phyloP scores from a whole-genome alignment of 2,113 vertebrate species.

The Turnix velox region DNA sequence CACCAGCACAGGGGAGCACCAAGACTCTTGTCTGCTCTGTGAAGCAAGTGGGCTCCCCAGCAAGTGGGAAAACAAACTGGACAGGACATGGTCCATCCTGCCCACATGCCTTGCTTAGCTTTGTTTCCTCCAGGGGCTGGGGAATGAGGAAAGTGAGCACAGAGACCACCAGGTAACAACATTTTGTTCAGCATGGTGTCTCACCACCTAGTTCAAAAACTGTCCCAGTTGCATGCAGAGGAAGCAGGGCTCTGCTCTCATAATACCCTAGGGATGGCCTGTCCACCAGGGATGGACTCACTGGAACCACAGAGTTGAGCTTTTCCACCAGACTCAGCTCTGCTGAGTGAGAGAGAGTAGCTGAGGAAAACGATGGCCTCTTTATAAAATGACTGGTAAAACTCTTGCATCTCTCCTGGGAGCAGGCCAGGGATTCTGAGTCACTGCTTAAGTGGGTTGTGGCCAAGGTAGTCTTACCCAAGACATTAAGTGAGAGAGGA shows the following conservation, averaged over 20 bases:
- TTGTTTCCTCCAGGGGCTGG: background rate
- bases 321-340: slow-evolving; percentile 32
- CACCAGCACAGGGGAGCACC: background rate
- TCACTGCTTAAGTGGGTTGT: slow-evolving; percentile 41
- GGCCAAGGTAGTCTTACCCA: slow-evolving; percentile 52
- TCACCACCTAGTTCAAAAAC: background rate
- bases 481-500: slow-evolving; percentile 28
- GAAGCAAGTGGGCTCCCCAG: background rate
- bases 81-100: background rate
- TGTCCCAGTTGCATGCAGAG: background rate
- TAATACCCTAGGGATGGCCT: background rate
- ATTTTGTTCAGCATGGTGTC: background rate
- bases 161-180: background rate
- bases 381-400: slow-evolving; percentile 53
- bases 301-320: slow-evolving; percentile 33
- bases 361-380: slow-evolving; percentile 45
- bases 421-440: slow-evolving; percentile 56
- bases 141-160: background rate
- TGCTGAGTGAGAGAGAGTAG: background rate
- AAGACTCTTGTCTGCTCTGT: background rate
- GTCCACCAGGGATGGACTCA: slow-evolving; percentile 13
- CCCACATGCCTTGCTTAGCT: background rate
- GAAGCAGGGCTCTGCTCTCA: background rate
- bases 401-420: slow-evolving; percentile 49
- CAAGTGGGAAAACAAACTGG: background rate